Conservation (phyloP, 2,888 invertebrate genomes). For the Trisateles emortualis region DNA sequence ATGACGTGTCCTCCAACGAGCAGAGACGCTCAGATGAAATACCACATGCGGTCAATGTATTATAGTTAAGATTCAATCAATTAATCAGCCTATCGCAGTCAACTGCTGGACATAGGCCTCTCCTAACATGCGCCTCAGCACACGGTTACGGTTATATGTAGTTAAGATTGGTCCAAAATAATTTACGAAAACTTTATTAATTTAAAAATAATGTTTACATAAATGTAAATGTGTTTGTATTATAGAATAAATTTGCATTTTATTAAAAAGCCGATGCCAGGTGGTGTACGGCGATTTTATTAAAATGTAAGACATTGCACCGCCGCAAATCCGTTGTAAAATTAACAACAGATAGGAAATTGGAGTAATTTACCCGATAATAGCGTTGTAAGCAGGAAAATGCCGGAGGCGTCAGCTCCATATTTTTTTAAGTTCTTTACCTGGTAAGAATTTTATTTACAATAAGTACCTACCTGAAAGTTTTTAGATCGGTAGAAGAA, state of each 20-base stretch:
- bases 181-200: slow-evolving; percentile 1
- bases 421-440: background rate
- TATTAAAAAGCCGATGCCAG: slow-evolving; percentile 39
- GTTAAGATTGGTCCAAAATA: background rate
- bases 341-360: slow-evolving; percentile 38
- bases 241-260: slow-evolving; percentile 42
- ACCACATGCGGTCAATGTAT: no score
- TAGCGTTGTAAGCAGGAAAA: background rate
- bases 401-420: background rate
- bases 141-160: no score
- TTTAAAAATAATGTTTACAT: slow-evolving; percentile 8
- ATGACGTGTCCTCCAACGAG: no score
- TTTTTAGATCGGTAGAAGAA: no score
- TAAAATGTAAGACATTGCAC: slow-evolving; percentile 38
- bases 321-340: slow-evolving; percentile 30
- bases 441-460: no score
- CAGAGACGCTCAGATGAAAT: no score
- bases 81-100: no score
- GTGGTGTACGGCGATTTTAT: slow-evolving; percentile 36
- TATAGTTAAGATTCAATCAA: no score
- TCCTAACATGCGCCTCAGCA: no score
- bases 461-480: no score
- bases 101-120: no score
- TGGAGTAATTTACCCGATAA: slow-evolving; percentile 17
- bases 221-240: slow-evolving; percentile 16